phyloP scores from a whole-genome alignment of 2,888 invertebrate species.

The Hydrotaea diabolus region DNA sequence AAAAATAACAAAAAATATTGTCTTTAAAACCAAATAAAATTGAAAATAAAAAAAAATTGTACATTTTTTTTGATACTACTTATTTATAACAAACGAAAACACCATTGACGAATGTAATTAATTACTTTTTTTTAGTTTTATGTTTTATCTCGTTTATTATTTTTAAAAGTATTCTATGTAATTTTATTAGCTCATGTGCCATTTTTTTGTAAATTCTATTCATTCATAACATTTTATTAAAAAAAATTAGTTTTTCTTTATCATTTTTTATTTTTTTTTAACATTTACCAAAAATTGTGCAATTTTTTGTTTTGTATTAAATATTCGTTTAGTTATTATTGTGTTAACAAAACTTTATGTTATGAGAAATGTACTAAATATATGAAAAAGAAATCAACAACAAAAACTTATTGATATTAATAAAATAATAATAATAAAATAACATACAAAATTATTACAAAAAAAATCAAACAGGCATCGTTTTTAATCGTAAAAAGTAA shows the following conservation, averaged over 20 bases:
- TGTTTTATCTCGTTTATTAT: background rate
- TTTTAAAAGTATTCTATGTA: background rate
- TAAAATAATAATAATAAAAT: conserved; percentile 45
- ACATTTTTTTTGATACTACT: conserved; percentile 28
- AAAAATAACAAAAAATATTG: background rate
- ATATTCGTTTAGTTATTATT: conserved; percentile 25
- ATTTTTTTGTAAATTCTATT: conserved; percentile 63
- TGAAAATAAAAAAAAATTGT: conserved; percentile 7
- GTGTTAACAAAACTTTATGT: conserved; percentile 5
- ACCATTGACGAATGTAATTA: background rate
- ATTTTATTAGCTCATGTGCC: conserved; percentile 53
- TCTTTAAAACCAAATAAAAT: background rate
- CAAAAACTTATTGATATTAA: conserved; percentile 65
- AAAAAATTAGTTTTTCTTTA: conserved; percentile 1
- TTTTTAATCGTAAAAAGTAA: too few species aligned
- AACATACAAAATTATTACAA: conserved; percentile 8
- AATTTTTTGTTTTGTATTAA: conserved; percentile 56
- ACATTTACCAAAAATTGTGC: conserved; percentile 70
- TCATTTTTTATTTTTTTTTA: background rate
- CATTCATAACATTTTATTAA: conserved; percentile 53
- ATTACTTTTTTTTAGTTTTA: background rate
- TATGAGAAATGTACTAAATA: conserved; percentile 44
- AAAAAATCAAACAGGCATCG: background rate
- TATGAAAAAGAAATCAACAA: conserved; percentile 40
- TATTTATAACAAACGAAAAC: background rate